Evolutionary conservation across 2,113 vertebrate genomes (phyloP).

Genomic region (Conger conger): DNA sequence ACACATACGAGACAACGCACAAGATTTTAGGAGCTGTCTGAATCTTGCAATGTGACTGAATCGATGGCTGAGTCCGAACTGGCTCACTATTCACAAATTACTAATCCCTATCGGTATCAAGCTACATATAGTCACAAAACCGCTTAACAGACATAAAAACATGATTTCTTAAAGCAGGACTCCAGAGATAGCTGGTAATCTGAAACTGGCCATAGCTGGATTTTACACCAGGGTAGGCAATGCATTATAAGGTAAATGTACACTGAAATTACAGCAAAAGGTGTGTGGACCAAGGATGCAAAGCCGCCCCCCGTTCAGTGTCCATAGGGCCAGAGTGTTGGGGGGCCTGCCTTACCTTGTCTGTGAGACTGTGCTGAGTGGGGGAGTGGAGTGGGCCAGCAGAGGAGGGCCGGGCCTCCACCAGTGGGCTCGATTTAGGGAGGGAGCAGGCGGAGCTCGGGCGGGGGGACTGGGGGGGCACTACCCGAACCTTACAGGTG

Average conservation of each 20-base stretch:
- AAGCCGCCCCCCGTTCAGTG: background rate
- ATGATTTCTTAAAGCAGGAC: too few species aligned
- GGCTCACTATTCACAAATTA: too few species aligned
- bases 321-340: background rate
- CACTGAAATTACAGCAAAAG: background rate
- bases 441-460: slow-evolving; percentile 77
- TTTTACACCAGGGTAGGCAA: too few species aligned
- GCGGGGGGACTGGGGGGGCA: slow-evolving; percentile 69
- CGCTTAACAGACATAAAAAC: too few species aligned
- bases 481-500: slow-evolving; percentile 77
- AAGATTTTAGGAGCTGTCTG: background rate
- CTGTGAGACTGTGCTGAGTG: slow-evolving; percentile 66
- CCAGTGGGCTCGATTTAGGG: slow-evolving; percentile 68
- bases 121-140: too few species aligned
- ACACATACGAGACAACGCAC: background rate
- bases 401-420: slow-evolving; percentile 71
- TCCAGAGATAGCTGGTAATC: too few species aligned
- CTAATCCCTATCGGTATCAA: too few species aligned
- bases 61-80: too few species aligned
- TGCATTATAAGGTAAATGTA: background rate
- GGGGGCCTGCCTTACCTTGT: slow-evolving; percentile 75
- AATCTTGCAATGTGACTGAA: too few species aligned
- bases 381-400: slow-evolving; percentile 67
- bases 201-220: too few species aligned
- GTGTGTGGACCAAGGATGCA: background rate